Evolutionary conservation across 2,888 invertebrate species (phyloP).

Genomic region (Apocheima hispidaria): DNA sequence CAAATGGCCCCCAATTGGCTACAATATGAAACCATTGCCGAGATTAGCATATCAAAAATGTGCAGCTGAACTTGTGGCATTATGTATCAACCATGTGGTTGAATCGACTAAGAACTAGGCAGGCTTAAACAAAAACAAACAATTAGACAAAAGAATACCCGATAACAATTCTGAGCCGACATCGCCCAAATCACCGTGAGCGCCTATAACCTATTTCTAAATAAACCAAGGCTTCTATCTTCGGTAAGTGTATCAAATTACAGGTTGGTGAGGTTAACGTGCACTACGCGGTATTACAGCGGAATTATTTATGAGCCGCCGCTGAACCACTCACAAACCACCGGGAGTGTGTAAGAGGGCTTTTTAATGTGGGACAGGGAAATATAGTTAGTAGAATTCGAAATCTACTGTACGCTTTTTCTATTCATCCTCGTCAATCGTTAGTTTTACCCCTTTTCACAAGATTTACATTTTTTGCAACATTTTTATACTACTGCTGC

Average conservation of each 20-base stretch:
- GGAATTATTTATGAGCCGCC: conserved; percentile 29
- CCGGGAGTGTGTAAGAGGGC: conserved; percentile 4
- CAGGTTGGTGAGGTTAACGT: conserved; percentile 17
- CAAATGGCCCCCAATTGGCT: too few species aligned
- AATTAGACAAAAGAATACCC: not conserved
- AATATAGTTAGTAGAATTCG: not conserved
- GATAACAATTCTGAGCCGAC: not conserved
- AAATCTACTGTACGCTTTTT: too few species aligned
- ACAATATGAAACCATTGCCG: too few species aligned
- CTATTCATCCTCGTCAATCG: too few species aligned
- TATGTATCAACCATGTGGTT: too few species aligned
- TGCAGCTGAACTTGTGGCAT: too few species aligned
- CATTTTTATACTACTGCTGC: too few species aligned
- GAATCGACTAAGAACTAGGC: too few species aligned
- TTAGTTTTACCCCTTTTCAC: too few species aligned
- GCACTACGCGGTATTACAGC: conserved; percentile 14
- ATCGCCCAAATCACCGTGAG: not conserved
- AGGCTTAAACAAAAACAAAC: not conserved
- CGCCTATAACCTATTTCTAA: conserved; percentile 10
- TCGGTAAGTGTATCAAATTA: conserved; percentile 21
- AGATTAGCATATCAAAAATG: too few species aligned
- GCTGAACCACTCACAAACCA: conserved; percentile 21
- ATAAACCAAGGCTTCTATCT: not conserved
- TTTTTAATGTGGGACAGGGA: conserved; percentile 6
- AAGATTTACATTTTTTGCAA: too few species aligned